Evolutionary conservation across 37 sponge, comb jelly and placozoan genomes (phyloP).

Genomic region (Halichondria panicea): DNA sequence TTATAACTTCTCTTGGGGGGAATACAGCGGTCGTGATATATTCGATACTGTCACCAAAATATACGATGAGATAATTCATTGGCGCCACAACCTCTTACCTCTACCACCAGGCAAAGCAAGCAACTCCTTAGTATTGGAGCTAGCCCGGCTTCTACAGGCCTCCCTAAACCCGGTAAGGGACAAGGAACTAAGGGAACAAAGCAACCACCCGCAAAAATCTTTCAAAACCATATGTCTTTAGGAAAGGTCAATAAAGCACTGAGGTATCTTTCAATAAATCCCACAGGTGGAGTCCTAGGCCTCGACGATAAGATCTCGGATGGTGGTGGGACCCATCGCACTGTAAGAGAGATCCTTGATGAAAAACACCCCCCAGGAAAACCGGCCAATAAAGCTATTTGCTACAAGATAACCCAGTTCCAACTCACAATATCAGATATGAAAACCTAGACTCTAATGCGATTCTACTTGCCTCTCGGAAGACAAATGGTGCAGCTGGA

Average conservation of each 20-base stretch:
- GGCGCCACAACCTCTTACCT: constrained; percentile 13
- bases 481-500: too few species aligned
- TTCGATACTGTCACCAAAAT: not conserved
- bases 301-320: constrained; percentile 5
- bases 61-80: constrained; percentile 29
- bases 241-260: constrained; percentile 43
- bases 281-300: constrained; percentile 9
- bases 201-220: not conserved
- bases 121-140: constrained; percentile 14
- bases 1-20: constrained; percentile 5
- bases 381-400: too few species aligned
- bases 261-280: constrained; percentile 15
- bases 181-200: not conserved
- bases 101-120: constrained; percentile 15
- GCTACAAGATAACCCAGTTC: too few species aligned
- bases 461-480: too few species aligned
- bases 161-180: not conserved
- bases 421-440: too few species aligned
- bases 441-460: too few species aligned
- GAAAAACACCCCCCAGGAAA: constrained; percentile 25
- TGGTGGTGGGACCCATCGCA: not conserved
- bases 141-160: constrained; percentile 21
- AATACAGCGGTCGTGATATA: not conserved
- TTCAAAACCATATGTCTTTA: constrained; percentile 12
- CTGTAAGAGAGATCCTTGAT: constrained; percentile 5